Evolutionary conservation across 2,888 invertebrate species (phyloP).

Genomic region (Nomada ruficornis): DNA sequence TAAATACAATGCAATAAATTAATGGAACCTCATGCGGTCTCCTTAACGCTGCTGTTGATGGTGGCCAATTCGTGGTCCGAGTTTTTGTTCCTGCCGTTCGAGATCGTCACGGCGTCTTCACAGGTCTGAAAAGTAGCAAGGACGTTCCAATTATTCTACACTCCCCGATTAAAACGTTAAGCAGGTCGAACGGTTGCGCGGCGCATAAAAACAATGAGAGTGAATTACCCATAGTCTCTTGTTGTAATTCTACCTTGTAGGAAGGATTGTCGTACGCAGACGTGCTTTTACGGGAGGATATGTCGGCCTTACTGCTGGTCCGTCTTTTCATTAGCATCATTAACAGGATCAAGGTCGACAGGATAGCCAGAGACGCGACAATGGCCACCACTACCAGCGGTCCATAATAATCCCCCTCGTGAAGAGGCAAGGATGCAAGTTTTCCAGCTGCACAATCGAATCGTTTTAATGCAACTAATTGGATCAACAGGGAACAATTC

Average conservation of each 20-base stretch:
- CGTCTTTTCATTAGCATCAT: conserved; percentile 92
- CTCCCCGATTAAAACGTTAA: too few species aligned
- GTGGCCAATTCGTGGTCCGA: conserved; percentile 81
- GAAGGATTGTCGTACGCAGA: conserved; percentile 97
- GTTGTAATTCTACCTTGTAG: conserved; percentile 96
- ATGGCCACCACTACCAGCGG: conserved; percentile 95
- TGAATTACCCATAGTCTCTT: conserved; percentile 94
- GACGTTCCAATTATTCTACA: not conserved
- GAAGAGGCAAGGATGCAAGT: conserved; percentile 85
- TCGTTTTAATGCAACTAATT: not conserved
- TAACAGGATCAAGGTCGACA: conserved; percentile 91
- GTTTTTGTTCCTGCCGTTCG: conserved; percentile 78
- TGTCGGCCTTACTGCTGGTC: conserved; percentile 89
- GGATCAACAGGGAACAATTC: not conserved
- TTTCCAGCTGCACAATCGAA: conserved; percentile 83
- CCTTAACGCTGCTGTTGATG: conserved; percentile 78
- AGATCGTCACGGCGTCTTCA: conserved; percentile 79
- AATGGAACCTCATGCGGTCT: conserved; percentile 73
- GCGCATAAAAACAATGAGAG: conserved; percentile 68
- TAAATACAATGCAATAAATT: conserved; percentile 76
- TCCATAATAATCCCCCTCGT: conserved; percentile 92
- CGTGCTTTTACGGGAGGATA: conserved; percentile 93
- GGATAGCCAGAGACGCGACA: conserved; percentile 93
- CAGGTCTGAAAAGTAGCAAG: conserved; percentile 76
- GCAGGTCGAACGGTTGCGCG: not conserved